These are phyloP conservation scores for Artemia sp. DNA, from an alignment of 2,888 invertebrate species.

Conservation along the genomic window DNA sequence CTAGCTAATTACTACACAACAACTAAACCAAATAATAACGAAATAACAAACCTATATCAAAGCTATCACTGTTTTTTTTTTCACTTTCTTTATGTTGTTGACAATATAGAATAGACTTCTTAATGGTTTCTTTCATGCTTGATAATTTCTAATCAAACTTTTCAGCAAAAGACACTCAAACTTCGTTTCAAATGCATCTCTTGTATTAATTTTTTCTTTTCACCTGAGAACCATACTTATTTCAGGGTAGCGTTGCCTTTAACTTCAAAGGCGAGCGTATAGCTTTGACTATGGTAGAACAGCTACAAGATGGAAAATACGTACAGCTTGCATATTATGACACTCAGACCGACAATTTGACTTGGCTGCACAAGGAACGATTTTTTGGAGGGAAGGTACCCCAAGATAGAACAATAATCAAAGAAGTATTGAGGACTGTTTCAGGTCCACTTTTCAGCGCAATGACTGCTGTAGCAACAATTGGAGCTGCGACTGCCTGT, in stretches of 20 bases:
- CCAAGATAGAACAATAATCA: conserved; percentile 80
- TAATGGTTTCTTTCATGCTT: too few relatives aligned
- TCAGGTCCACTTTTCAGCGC: conserved; percentile 77
- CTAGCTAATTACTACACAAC: too few relatives aligned
- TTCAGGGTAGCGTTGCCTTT: conserved; percentile 89
- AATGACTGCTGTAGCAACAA: conserved; percentile 74
- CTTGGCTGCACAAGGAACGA: conserved; percentile 74
- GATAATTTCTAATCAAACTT: too few relatives aligned
- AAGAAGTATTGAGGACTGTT: conserved; percentile 51
- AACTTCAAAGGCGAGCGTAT: conserved; percentile 91
- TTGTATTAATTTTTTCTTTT: too few relatives aligned
- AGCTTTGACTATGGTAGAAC: conserved; percentile 94
- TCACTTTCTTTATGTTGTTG: too few relatives aligned
- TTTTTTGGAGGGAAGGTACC: conserved; percentile 87
- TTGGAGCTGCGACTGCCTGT: conserved; percentile 70
- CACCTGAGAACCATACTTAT: conserved; percentile 23
- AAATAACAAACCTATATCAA: too few relatives aligned
- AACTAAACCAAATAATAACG: too few relatives aligned
- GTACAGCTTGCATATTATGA: conserved; percentile 88
- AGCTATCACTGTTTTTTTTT: too few relatives aligned
- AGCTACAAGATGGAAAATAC: conserved; percentile 85
- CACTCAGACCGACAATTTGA: conserved; percentile 81
- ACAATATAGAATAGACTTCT: too few relatives aligned
- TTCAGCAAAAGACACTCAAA: too few relatives aligned
- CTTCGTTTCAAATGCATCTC: too few relatives aligned